phyloP scores from a whole-genome alignment of 2,113 vertebrate species.

The Fregetta grallaria region DNA sequence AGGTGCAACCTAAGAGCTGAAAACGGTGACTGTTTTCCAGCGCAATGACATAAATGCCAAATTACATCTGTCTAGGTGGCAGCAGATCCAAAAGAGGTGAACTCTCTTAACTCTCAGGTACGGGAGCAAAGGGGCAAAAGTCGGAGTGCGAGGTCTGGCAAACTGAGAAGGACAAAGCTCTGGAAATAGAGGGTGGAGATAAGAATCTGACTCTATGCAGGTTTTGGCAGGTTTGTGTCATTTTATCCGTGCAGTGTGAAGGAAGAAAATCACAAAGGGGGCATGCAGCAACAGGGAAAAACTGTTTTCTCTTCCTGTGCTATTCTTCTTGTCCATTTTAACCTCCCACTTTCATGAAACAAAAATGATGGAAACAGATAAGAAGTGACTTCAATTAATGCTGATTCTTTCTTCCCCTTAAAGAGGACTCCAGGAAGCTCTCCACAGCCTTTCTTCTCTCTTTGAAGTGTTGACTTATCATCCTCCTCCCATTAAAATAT shows the following conservation, averaged over 20 bases:
- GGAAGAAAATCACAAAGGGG: slow-evolving; percentile 19
- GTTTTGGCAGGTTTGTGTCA: slow-evolving; percentile 48
- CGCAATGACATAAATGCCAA: background rate
- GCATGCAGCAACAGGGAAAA: slow-evolving; percentile 15
- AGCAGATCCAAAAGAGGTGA: background rate
- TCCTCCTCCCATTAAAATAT: slow-evolving; percentile 63
- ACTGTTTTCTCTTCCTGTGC: slow-evolving; percentile 16
- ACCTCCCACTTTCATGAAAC: slow-evolving; percentile 32
- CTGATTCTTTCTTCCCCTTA: slow-evolving; percentile 11
- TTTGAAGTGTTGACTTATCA: slow-evolving; percentile 55
- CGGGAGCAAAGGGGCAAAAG: background rate
- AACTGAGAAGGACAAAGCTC: background rate
- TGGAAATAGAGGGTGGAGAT: background rate
- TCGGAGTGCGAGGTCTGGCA: background rate
- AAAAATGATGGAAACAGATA: slow-evolving; percentile 56
- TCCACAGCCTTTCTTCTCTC: background rate
- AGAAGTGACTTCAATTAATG: slow-evolving; percentile 61
- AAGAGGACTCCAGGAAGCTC: slow-evolving; percentile 35
- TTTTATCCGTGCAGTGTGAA: background rate
- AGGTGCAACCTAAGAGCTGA: background rate
- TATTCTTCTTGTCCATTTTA: slow-evolving; percentile 55
- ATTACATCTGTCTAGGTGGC: background rate
- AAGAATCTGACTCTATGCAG: background rate
- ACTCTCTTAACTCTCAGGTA: background rate
- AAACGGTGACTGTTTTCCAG: background rate